These are phyloP conservation scores for Xerus inauris DNA, from an alignment of 2,113 vertebrate genomes.

Conservation along the genomic window DNA sequence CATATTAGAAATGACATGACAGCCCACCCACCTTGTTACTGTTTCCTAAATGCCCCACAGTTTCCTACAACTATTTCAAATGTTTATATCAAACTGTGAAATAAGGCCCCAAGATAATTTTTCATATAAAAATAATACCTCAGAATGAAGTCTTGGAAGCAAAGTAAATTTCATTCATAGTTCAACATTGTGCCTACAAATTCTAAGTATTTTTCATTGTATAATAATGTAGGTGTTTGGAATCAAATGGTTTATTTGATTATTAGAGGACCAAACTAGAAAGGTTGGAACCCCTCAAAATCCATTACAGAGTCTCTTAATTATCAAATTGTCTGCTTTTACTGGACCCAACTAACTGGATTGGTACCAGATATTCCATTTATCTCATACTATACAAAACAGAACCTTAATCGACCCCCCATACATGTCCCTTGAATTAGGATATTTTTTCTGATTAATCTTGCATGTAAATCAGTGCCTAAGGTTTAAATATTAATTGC, in stretches of 20 bases:
- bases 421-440: background rate
- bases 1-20: constrained; percentile 59
- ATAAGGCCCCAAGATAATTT: background rate
- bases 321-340: background rate
- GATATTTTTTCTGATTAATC: background rate
- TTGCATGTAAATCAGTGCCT: background rate
- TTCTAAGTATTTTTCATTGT: background rate
- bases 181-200: background rate
- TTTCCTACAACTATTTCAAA: constrained; percentile 43
- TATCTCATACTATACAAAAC: background rate
- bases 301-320: background rate
- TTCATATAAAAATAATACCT: constrained; percentile 11
- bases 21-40: constrained; percentile 68
- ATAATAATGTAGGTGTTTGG: background rate
- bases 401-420: background rate
- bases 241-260: background rate
- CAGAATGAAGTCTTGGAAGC: background rate
- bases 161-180: background rate
- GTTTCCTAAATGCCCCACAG: constrained; percentile 12
- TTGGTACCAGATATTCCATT: background rate
- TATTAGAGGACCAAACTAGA: background rate
- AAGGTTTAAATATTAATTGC: background rate
- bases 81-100: background rate
- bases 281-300: background rate
- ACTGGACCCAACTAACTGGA: background rate